phyloP scores from a whole-genome alignment of 1,140 invertebrate genomes.

The Solenopsis invicta region DNA sequence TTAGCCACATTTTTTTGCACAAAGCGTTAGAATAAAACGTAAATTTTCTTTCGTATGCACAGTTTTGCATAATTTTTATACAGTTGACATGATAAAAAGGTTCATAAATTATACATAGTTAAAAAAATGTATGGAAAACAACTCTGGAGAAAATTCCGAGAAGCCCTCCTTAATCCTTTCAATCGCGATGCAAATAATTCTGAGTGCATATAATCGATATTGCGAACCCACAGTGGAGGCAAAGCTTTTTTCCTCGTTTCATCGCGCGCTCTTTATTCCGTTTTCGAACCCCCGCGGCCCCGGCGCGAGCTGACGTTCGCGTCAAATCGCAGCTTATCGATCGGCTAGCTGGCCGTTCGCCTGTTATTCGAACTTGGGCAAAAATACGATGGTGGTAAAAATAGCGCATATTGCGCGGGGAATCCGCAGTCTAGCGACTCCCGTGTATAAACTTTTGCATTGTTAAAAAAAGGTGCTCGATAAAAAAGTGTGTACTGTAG shows the following conservation, averaged over 20 bases:
- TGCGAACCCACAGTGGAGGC: conserved; percentile 2
- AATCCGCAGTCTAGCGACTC: conserved; percentile 23
- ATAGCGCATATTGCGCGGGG: conserved; percentile 34
- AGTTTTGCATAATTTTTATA: conserved; percentile 4
- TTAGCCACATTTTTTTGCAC: neutral
- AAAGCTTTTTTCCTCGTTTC: conserved; percentile 47
- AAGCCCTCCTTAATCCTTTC: conserved; percentile 46
- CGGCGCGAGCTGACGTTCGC: conserved; percentile 45
- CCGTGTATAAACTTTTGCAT: conserved; percentile 38
- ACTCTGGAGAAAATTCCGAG: conserved; percentile 16
- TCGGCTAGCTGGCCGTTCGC: conserved; percentile 35
- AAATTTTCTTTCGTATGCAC: neutral
- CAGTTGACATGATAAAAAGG: neutral
- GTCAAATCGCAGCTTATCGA: conserved; percentile 60
- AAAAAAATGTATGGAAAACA: conserved; percentile 28
- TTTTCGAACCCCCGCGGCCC: conserved; percentile 43
- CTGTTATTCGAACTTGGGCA: conserved; percentile 47
- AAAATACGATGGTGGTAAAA: conserved; percentile 48
- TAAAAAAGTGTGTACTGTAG: conserved; percentile 37
- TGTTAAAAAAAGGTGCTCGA: conserved; percentile 22
- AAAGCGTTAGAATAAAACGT: neutral
- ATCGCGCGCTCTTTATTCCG: conserved; percentile 41
- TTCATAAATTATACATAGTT: conserved; percentile 39
- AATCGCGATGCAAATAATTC: conserved; percentile 52
- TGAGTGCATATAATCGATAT: conserved; percentile 47